Conservation (phyloP, 2,113 vertebrate species). For the Jacana jacana region DNA sequence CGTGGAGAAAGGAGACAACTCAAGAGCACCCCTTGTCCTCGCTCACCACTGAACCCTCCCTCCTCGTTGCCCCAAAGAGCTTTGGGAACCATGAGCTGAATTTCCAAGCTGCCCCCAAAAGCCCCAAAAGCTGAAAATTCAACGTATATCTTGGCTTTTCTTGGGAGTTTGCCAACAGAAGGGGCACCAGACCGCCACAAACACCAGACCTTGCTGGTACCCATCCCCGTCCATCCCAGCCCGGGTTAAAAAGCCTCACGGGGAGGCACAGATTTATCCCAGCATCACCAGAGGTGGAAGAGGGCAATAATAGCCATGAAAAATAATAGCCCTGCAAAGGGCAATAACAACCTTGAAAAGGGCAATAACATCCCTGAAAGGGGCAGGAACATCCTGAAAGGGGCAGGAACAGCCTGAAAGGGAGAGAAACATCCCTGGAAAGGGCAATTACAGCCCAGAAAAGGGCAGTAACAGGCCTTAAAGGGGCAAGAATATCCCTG, state of each 20-base stretch:
- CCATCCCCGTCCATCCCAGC: not conserved
- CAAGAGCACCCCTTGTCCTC: not conserved
- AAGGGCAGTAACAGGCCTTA: too few species aligned
- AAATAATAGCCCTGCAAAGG: too few species aligned
- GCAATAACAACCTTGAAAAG: too few species aligned
- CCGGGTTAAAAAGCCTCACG: not conserved
- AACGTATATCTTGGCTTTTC: fast-evolving
- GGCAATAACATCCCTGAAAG: too few species aligned
- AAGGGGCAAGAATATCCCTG: too few species aligned
- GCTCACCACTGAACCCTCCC: fast-evolving
- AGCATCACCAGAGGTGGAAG: not conserved
- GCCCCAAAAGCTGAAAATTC: fast-evolving
- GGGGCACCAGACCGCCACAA: not conserved
- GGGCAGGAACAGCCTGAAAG: too few species aligned
- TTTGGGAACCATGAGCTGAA: not conserved
- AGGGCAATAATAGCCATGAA: not conserved
- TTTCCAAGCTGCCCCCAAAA: not conserved
- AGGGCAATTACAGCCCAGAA: too few species aligned
- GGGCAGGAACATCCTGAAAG: too few species aligned
- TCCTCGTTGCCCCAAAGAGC: fast-evolving
- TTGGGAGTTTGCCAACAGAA: fast-evolving
- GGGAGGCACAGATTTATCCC: not conserved
- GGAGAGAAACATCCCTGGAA: too few species aligned
- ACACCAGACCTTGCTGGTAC: fast-evolving
- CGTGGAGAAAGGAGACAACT: not conserved